These are phyloP conservation scores for Allobates femoralis DNA, from an alignment of 2,797 vertebrate species.

Conservation along the genomic window DNA sequence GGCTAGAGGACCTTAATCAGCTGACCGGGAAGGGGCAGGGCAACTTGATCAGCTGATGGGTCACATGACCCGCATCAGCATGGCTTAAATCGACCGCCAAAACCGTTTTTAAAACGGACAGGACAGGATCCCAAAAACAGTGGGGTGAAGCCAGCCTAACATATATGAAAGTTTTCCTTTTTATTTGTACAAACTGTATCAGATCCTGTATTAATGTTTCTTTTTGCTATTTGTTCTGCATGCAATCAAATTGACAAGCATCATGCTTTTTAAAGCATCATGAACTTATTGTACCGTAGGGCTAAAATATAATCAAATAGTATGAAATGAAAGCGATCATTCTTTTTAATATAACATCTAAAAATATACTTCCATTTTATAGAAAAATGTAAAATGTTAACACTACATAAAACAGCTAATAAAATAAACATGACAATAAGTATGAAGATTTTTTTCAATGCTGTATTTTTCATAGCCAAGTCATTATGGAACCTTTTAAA, in stretches of 20 bases:
- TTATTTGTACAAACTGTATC: neutral
- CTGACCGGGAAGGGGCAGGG: no score
- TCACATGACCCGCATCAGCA: no score
- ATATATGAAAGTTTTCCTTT: no score
- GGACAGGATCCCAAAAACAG: no score
- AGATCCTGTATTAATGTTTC: neutral
- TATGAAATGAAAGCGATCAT: slow-evolving; percentile 16
- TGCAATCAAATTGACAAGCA: slow-evolving; percentile 11
- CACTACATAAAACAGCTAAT: slow-evolving; percentile 36
- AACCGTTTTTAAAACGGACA: no score
- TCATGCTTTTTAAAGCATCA: slow-evolving; percentile 6
- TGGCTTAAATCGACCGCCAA: no score
- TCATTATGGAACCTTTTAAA: neutral
- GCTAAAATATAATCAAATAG: slow-evolving; percentile 21
- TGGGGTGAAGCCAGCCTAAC: no score
- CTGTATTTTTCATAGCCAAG: slow-evolving; percentile 9
- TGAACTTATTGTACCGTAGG: slow-evolving; percentile 24
- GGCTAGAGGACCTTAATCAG: no score
- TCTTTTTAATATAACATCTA: slow-evolving; percentile 38
- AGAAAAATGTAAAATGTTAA: slow-evolving; percentile 34
- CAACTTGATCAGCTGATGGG: no score
- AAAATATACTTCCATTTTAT: slow-evolving; percentile 34
- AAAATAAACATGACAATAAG: slow-evolving; percentile 41
- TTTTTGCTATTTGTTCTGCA: neutral
- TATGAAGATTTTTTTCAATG: slow-evolving; percentile 2